phyloP scores from a whole-genome alignment of 2,888 invertebrate species.

The Sceliomorpha sp. region DNA sequence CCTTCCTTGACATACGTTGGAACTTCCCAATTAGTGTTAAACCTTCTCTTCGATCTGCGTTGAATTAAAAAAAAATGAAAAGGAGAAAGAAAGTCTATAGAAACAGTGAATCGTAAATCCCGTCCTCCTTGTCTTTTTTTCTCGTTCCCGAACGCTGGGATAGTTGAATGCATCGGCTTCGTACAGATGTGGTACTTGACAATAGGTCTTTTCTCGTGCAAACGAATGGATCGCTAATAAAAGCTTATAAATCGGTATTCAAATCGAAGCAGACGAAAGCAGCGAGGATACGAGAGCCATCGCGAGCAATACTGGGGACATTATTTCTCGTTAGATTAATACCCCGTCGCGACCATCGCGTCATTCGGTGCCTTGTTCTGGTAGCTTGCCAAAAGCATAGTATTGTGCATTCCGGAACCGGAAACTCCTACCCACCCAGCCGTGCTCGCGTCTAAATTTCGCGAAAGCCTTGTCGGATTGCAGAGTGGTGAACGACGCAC shows the following conservation, averaged over 20 bases:
- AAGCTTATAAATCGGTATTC: slow-evolving; percentile 46
- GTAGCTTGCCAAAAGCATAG: slow-evolving; percentile 70
- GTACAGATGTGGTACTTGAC: slow-evolving; percentile 8
- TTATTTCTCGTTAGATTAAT: slow-evolving; percentile 72
- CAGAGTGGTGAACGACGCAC: slow-evolving; percentile 18
- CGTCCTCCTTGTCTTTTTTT: too few species aligned
- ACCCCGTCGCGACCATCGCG: slow-evolving; percentile 66
- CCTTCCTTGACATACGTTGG: too few species aligned
- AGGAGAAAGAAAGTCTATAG: too few species aligned
- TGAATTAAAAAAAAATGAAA: too few species aligned
- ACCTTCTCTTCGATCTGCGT: too few species aligned
- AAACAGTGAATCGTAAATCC: too few species aligned
- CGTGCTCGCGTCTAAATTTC: slow-evolving; percentile 50
- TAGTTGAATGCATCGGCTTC: neutral
- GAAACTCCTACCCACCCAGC: slow-evolving; percentile 58
- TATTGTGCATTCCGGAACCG: slow-evolving; percentile 67
- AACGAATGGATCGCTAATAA: slow-evolving; percentile 34
- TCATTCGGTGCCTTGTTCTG: slow-evolving; percentile 67
- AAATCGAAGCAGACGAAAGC: slow-evolving; percentile 47
- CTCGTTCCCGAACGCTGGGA: too few species aligned
- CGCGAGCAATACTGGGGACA: slow-evolving; percentile 51
- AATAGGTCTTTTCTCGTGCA: slow-evolving; percentile 5
- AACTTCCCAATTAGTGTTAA: too few species aligned
- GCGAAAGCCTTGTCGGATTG: slow-evolving; percentile 40
- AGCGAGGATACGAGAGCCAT: slow-evolving; percentile 37